phyloP scores from a whole-genome alignment of 2,888 invertebrate species.

The Gastracanthus pulcherrimus region DNA sequence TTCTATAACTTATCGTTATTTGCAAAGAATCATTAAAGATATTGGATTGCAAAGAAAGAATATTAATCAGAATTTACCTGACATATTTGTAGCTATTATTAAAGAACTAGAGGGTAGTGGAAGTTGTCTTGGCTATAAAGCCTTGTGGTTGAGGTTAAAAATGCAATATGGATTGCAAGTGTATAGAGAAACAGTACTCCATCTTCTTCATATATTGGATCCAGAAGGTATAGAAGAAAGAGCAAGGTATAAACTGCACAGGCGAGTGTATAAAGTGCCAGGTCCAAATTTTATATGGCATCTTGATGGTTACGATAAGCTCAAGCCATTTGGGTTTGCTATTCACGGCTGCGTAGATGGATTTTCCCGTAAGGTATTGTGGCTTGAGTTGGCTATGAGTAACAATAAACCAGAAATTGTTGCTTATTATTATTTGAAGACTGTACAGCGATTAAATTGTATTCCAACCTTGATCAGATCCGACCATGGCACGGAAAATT shows the following conservation, averaged over 20 bases:
- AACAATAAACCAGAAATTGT: conserved; percentile 41
- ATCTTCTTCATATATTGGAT: not conserved
- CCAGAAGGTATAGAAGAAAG: not conserved
- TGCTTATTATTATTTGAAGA: conserved; percentile 45
- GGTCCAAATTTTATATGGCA: conserved; percentile 55
- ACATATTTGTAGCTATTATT: not conserved
- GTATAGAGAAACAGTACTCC: conserved; percentile 12
- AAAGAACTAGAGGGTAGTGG: not conserved
- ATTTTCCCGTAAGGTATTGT: conserved; percentile 48
- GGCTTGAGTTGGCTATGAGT: conserved; percentile 34
- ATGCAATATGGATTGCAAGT: conserved; percentile 6
- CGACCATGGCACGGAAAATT: conserved; percentile 49
- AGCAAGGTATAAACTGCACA: not conserved
- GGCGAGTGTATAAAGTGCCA: not conserved
- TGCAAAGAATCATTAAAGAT: not conserved
- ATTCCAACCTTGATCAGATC: conserved; percentile 46
- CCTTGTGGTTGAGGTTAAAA: conserved; percentile 19
- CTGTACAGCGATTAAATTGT: conserved; percentile 20
- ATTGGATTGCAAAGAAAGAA: not conserved
- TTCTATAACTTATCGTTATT: not conserved
- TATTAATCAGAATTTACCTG: not conserved
- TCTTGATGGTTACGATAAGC: conserved; percentile 55
- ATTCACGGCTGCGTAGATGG: conserved; percentile 55
- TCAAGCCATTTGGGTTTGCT: conserved; percentile 55
- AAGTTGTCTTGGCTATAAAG: conserved; percentile 2